phyloP scores from a whole-genome alignment of 2,888 invertebrate genomes.

The Diaphora mendica region DNA sequence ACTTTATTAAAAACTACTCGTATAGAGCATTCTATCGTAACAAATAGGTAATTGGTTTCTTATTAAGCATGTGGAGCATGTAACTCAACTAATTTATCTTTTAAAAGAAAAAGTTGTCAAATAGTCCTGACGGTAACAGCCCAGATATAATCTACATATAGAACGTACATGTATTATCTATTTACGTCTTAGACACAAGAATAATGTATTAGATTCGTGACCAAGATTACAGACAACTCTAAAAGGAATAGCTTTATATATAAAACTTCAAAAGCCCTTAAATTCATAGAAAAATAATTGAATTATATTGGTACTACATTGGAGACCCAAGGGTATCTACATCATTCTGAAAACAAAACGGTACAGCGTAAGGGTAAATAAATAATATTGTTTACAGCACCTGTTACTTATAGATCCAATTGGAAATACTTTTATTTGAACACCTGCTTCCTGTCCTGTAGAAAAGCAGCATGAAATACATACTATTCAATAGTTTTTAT shows the following conservation, averaged over 20 bases:
- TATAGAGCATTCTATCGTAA: neutral
- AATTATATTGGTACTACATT: slow-evolving; percentile 13
- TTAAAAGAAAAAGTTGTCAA: neutral
- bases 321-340: slow-evolving; percentile 3
- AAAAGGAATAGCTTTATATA: neutral
- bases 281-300: slow-evolving; percentile 23
- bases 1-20: neutral
- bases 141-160: neutral
- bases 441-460: slow-evolving; percentile 50
- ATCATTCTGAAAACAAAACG: slow-evolving; percentile 31
- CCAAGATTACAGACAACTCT: neutral
- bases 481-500: neutral
- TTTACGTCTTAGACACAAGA: neutral
- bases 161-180: neutral
- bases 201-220: neutral
- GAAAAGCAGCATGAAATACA: neutral
- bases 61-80: neutral
- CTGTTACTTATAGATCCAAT: slow-evolving; percentile 49
- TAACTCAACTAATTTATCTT: neutral
- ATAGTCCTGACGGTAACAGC: neutral
- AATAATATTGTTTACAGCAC: slow-evolving; percentile 40
- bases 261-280: neutral
- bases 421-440: slow-evolving; percentile 57
- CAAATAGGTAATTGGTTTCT: neutral
- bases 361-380: slow-evolving; percentile 37